Evolutionary conservation across 2,888 invertebrate genomes (phyloP), one percentile per base, ranked within the genome.

Genomic region (Noctua pronuba): DNA sequence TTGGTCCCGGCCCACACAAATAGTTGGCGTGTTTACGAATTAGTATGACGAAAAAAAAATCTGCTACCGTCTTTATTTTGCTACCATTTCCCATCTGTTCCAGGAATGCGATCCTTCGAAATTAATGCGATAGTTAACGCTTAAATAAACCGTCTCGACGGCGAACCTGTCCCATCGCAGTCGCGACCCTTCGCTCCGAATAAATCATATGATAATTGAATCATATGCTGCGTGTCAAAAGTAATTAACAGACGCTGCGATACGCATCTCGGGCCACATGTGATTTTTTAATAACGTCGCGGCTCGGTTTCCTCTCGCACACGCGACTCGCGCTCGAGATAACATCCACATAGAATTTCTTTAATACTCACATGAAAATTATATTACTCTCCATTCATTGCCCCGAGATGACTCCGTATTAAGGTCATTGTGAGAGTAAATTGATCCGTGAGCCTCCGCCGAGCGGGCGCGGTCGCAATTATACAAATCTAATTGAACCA

Each of bases 161-260:
- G 84, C 52, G 89, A 90, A 91, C 90, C 92, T 92, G 92, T 90
- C 92, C 88, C 88, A 85, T 80, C 79, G 83, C 89, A 90, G 80
- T 79, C 80, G 82, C 90, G 93, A 91, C 92, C 94, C 94, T 92
- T 92, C 93, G 91, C 89, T 91, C 89, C 90, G 92, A 90, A 95
- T 96, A 96, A 96, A 96, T 96, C 96, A 96, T 96, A 95, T 93
- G 95, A 95, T 96, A 96, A 96, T 96, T 96, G 96, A 96, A 96
- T 96, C 96, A 96, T 96, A 96, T 96, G 96, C 96, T 94, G 95
- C 95, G 93, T 95, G 96, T 96, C 96, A 96, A 92, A 96, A 95
- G 96, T 95, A 96, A 96, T 96, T 96, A 96, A 96, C 96, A 94
- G 92, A 92, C 93, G 93, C 94, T 95, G 96, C 94, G 96, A 96